These are phyloP conservation scores for Cryptoblepharus egeriae DNA, from an alignment of 2,797 vertebrate species.

Conservation along the genomic window DNA sequence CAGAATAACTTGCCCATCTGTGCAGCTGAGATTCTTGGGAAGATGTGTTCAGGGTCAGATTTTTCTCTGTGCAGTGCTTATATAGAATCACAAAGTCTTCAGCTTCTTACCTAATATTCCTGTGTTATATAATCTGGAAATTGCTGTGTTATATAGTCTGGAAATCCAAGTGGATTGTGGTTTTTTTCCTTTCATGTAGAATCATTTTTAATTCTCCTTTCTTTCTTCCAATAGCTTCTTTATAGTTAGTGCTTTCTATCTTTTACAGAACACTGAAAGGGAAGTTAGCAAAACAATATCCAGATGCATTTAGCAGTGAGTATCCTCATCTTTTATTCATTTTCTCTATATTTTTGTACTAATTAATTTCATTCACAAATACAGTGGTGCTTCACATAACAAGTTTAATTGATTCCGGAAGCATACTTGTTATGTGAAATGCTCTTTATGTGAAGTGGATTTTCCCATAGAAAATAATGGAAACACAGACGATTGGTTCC, in stretches of 20 bases:
- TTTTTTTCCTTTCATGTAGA: too few species aligned
- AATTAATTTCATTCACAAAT: too few species aligned
- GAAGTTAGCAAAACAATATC: constrained; percentile 94
- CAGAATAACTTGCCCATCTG: too few species aligned
- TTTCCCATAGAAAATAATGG: too few species aligned
- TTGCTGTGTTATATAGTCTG: neutral
- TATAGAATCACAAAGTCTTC: neutral
- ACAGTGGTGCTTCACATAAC: too few species aligned
- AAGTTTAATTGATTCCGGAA: too few species aligned
- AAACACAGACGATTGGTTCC: too few species aligned
- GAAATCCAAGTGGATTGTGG: neutral
- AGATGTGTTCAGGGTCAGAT: too few species aligned
- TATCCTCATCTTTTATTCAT: constrained; percentile 45
- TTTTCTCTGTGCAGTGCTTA: neutral
- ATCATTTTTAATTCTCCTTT: neutral
- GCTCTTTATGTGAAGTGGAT: too few species aligned
- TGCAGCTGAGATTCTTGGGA: neutral
- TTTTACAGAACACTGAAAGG: constrained; percentile 88
- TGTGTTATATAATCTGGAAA: neutral
- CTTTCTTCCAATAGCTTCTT: neutral
- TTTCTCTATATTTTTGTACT: neutral
- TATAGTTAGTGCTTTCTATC: neutral
- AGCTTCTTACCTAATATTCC: neutral
- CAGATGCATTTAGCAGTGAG: constrained; percentile 96
- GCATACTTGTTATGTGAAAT: too few species aligned